These are phyloP conservation scores for Onychostoma macrolepis DNA, from an alignment of 2,113 vertebrate species.

Conservation along the genomic window DNA sequence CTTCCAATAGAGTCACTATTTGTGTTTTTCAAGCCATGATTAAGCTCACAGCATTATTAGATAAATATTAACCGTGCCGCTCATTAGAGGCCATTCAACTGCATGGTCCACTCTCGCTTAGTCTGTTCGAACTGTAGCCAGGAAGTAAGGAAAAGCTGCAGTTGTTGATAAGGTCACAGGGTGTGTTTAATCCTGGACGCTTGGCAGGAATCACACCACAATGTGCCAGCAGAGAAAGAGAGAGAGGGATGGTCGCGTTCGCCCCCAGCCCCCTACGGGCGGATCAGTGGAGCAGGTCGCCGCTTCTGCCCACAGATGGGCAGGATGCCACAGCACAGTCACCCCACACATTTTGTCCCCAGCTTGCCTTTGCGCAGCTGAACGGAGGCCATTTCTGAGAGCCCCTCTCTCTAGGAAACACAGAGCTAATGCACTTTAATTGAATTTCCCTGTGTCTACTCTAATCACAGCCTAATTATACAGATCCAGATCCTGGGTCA, in stretches of 20 bases:
- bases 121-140: background rate
- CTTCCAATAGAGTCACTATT: constrained; percentile 15
- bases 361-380: constrained; percentile 16
- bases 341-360: background rate
- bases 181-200: constrained; percentile 20
- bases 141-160: constrained; percentile 18
- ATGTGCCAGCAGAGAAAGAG: constrained; percentile 6
- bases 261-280: background rate
- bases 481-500: constrained; percentile 6
- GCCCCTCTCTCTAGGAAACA: constrained; percentile 2
- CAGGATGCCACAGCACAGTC: background rate
- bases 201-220: constrained; percentile 23
- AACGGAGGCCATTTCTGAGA: constrained; percentile 17
- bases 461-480: constrained; percentile 14
- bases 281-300: constrained; percentile 11
- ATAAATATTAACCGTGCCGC: constrained; percentile 32
- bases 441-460: constrained; percentile 26
- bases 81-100: constrained; percentile 32
- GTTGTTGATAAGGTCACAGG: constrained; percentile 45
- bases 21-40: constrained; percentile 33
- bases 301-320: constrained; percentile 23
- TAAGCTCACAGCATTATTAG: constrained; percentile 22
- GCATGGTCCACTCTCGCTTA: background rate
- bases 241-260: background rate
- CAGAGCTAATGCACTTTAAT: constrained; percentile 19